These are phyloP conservation scores for Dasysyrphus tricinctus DNA, from an alignment of 2,888 invertebrate genomes.

Conservation along the genomic window DNA sequence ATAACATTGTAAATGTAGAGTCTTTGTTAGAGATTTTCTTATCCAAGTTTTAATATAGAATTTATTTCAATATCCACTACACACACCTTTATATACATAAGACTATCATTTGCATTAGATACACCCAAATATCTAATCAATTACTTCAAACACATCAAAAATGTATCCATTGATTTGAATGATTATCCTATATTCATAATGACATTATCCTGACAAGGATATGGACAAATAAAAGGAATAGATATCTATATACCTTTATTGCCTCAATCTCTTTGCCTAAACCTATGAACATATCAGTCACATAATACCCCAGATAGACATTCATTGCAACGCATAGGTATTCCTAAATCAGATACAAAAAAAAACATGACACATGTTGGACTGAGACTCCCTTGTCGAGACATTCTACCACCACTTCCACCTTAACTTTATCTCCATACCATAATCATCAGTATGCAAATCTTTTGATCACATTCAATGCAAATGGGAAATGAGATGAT, in stretches of 20 bases:
- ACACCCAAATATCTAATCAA: not conserved
- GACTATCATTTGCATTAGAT: not conserved
- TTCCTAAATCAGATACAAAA: not conserved
- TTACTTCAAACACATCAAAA: not conserved
- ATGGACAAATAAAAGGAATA: not conserved
- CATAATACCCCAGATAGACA: not conserved
- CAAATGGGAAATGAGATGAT: conserved; percentile 60
- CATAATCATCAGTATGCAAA: conserved; percentile 61
- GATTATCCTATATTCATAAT: not conserved
- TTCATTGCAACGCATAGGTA: not conserved
- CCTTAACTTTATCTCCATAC: conserved; percentile 17
- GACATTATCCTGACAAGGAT: not conserved
- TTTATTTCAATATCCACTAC: not conserved
- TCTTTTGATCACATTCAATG: conserved; percentile 53
- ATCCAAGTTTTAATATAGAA: too few relatives aligned
- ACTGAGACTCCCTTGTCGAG: not conserved
- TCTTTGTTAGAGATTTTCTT: too few relatives aligned
- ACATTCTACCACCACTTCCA: conserved; percentile 16
- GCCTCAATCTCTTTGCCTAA: not conserved
- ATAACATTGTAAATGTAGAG: too few relatives aligned
- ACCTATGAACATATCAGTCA: not conserved
- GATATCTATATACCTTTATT: not conserved
- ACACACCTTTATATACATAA: not conserved
- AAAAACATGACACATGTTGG: too few relatives aligned
- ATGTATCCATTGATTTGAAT: not conserved